phyloP scores from a whole-genome alignment of 2,888 invertebrate genomes.

The Ophioninae sp. region DNA sequence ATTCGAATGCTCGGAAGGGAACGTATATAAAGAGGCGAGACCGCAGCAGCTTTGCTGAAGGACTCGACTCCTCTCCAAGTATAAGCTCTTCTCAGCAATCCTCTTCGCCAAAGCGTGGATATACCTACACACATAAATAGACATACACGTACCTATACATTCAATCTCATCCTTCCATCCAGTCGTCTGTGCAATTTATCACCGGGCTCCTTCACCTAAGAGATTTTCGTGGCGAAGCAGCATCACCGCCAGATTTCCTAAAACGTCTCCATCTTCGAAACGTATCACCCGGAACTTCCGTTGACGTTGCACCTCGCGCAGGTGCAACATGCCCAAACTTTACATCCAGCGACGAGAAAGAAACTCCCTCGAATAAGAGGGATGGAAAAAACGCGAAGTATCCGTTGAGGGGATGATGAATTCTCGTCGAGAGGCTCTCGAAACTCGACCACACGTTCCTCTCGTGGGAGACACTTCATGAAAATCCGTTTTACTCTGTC shows the following conservation, averaged over 20 bases:
- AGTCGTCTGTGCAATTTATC: slow-evolving; percentile 54
- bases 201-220: slow-evolving; percentile 55
- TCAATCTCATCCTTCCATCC: slow-evolving; percentile 7
- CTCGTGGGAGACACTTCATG: slow-evolving; percentile 64
- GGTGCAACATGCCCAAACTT: slow-evolving; percentile 56
- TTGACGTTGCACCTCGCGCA: slow-evolving; percentile 31
- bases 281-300: slow-evolving; percentile 14
- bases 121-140: neutral
- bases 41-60: slow-evolving; percentile 51
- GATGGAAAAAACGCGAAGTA: slow-evolving; percentile 34
- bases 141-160: slow-evolving; percentile 6
- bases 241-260: slow-evolving; percentile 40
- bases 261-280: slow-evolving; percentile 23
- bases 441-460: slow-evolving; percentile 37
- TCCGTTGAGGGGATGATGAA: slow-evolving; percentile 54
- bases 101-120: slow-evolving; percentile 27
- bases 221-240: slow-evolving; percentile 51
- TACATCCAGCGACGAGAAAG: slow-evolving; percentile 18
- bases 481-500: slow-evolving; percentile 70
- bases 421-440: slow-evolving; percentile 54
- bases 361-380: slow-evolving; percentile 10
- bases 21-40: slow-evolving; percentile 38
- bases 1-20: slow-evolving; percentile 22
- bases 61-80: slow-evolving; percentile 46
- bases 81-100: slow-evolving; percentile 47